Evolutionary conservation across 2,113 vertebrate species (phyloP).

Genomic region (Siphamia tubifer): DNA sequence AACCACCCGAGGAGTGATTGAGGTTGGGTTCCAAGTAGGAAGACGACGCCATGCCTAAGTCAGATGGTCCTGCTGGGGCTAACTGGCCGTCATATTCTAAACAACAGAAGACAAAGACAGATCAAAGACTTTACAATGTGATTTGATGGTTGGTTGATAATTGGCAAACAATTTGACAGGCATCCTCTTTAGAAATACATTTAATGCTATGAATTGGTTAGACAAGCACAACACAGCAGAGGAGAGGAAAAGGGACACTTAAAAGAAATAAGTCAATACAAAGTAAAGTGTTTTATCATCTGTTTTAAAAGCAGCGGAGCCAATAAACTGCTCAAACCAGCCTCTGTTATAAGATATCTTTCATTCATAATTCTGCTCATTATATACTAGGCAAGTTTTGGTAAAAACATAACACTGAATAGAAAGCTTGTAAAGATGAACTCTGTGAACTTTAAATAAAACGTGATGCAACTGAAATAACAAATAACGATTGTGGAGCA

Average conservation of each 20-base stretch:
- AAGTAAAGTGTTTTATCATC: neutral
- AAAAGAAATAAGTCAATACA: neutral
- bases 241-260: neutral
- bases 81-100: constrained; percentile 98
- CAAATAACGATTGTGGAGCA: no score
- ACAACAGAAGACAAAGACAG: neutral
- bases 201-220: neutral
- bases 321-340: neutral
- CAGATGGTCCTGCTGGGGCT: constrained; percentile 85
- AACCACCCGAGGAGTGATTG: constrained; percentile 86
- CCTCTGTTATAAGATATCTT: neutral
- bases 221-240: neutral
- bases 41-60: constrained; percentile 94
- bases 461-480: no score
- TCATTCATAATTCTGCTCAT: neutral
- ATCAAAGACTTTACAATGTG: neutral
- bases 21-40: constrained; percentile 96
- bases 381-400: neutral
- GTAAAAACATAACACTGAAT: neutral
- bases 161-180: neutral
- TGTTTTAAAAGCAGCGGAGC: neutral
- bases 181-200: neutral
- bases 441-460: neutral
- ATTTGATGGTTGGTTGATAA: neutral
- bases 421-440: neutral